Evolutionary conservation across 1,140 invertebrate species (phyloP), one percentile per base, ranked within the genome.

Genomic region (Anagrus nilaparvatae): DNA sequence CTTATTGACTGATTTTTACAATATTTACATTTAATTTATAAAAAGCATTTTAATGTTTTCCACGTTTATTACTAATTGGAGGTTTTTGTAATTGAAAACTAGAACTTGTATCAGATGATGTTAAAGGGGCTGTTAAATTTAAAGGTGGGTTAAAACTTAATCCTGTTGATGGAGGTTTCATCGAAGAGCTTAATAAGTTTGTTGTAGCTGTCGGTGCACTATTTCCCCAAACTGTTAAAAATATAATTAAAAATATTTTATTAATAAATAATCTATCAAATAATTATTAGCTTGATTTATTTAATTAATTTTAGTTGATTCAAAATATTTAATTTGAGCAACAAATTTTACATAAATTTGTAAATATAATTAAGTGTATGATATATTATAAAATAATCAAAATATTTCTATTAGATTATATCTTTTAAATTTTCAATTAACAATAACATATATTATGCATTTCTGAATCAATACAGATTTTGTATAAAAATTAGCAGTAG

Each of bases 61-160:
- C 77, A 50, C 80, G 61, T 67, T 85, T 85, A 54, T 77, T 76
- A 27, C 77, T 76, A 30, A 68, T 60, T 3, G 81, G 81, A 29
- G 81, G 82, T 53, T 81, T 81, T 60, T 82, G 79, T 7, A 84
- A 65, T 55, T 82, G 77, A 65, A 84, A 84, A 52, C 58, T 63
- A 3, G 64, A 60, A 43, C 44, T 59, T 6, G 58, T 31, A 41
- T 64, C 62, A 5, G 50, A 58, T 5, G 53, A 38, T 24, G 61
- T 49, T 23, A 68, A 51, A 29, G 64, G 63, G 37, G 64, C 58
- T 10, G 63, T 66, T 13, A 69, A 43, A 48, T 66, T 68, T 31
- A 56, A 52, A 28, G 67, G 56, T 29, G 60, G 40, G 51, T 63
- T 68, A 45, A 67, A 67, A 50, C 51, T 64, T 25, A 69, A 67